Evolutionary conservation across 2,113 vertebrate species (phyloP).

Genomic region (Brienomyrus brachyistius): DNA sequence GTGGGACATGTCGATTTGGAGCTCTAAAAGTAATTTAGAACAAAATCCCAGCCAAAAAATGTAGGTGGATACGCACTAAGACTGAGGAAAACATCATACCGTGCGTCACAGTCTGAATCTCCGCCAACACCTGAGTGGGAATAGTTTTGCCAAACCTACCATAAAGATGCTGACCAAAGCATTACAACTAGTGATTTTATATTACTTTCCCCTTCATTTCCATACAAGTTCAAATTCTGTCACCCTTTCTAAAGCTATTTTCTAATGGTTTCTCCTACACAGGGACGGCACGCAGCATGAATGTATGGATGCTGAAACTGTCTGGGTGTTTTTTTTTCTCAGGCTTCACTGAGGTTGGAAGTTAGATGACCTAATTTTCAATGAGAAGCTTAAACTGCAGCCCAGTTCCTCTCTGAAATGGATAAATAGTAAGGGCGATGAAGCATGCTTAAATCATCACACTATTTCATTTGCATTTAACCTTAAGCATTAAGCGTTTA

Average conservation of each 20-base stretch:
- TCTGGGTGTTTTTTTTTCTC: neutral
- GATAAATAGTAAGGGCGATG: neutral
- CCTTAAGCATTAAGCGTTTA: neutral
- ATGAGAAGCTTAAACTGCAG: neutral
- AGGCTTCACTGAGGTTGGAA: neutral
- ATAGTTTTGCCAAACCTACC: neutral
- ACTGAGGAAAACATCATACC: neutral
- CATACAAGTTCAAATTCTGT: neutral
- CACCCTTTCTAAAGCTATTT: neutral
- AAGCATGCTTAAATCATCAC: neutral
- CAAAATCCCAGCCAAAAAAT: neutral
- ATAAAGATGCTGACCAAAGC: slow-evolving; percentile 3
- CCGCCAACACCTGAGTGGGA: neutral
- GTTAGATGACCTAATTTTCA: neutral
- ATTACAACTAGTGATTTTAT: slow-evolving; percentile 6
- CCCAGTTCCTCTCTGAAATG: neutral
- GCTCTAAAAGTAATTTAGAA: neutral
- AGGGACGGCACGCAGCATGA: neutral
- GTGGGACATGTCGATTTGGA: neutral
- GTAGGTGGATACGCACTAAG: neutral
- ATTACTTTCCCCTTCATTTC: neutral
- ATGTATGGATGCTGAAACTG: neutral
- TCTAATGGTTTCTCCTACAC: neutral
- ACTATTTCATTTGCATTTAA: neutral
- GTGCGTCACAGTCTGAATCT: neutral